Evolutionary conservation across 1,140 invertebrate species (phyloP).

Genomic region (Liolophura sinensis): DNA sequence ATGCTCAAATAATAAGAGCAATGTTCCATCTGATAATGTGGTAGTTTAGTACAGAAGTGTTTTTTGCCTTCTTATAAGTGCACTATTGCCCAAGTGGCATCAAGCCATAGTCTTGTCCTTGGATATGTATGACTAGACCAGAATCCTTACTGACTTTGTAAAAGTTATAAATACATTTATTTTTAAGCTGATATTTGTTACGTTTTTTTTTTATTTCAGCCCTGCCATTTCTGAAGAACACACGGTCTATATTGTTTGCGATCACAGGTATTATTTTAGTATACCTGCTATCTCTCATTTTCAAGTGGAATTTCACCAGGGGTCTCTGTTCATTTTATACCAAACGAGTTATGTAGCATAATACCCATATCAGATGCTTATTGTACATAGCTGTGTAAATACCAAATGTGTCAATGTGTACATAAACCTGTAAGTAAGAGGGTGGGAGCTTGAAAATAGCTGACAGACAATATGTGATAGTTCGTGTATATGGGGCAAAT

Average conservation of each 20-base stretch:
- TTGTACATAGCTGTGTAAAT: too few relatives aligned
- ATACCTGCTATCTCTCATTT: conserved; percentile 76
- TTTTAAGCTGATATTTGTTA: conserved; percentile 9
- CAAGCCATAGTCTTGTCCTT: too few relatives aligned
- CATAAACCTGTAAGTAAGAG: too few relatives aligned
- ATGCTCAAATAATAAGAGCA: not conserved
- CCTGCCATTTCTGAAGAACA: conserved; percentile 87
- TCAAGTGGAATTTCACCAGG: conserved; percentile 63
- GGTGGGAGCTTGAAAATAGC: too few relatives aligned
- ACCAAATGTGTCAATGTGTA: too few relatives aligned
- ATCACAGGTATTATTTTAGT: conserved; percentile 77
- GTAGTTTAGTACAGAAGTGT: too few relatives aligned
- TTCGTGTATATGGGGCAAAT: too few relatives aligned
- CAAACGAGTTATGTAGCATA: conserved; percentile 32
- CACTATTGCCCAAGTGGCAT: too few relatives aligned
- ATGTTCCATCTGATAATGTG: not conserved
- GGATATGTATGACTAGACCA: not conserved
- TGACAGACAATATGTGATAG: too few relatives aligned
- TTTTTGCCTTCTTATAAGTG: too few relatives aligned
- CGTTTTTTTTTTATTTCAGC: conserved; percentile 65
- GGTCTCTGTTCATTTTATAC: conserved; percentile 52
- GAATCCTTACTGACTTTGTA: conserved; percentile 4
- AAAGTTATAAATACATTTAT: not conserved
- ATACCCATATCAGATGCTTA: too few relatives aligned
- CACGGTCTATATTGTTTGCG: conserved; percentile 84